These are phyloP conservation scores for Aurelia aurita DNA, from an alignment of 30 jellyfish, hydroid and myxozoan genomes.

Conservation along the genomic window DNA sequence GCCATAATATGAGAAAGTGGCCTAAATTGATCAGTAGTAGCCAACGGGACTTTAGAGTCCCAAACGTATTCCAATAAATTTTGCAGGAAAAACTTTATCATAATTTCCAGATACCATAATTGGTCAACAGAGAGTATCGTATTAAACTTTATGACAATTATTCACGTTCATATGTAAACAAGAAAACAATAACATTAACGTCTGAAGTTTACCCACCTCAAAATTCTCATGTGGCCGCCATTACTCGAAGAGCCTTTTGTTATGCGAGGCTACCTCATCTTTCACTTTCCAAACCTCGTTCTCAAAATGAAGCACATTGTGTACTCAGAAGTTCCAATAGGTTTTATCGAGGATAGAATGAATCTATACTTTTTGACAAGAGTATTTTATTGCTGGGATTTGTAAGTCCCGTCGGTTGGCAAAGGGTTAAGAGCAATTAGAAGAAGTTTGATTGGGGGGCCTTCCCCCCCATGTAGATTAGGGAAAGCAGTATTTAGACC, in stretches of 20 bases:
- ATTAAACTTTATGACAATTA: too few species aligned
- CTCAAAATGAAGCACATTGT: not conserved
- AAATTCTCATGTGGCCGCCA: not conserved
- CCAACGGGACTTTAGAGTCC: slow-evolving; percentile 7
- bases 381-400: not conserved
- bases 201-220: too few species aligned
- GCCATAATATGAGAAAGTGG: not conserved
- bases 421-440: not conserved
- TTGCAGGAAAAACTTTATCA: too few species aligned
- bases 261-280: not conserved
- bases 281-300: not conserved
- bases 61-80: not conserved
- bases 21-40: not conserved
- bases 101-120: too few species aligned
- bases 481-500: too few species aligned
- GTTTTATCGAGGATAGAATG: not conserved
- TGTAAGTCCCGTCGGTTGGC: not conserved
- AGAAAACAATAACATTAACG: too few species aligned
- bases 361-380: not conserved
- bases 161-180: too few species aligned
- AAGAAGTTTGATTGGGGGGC: too few species aligned
- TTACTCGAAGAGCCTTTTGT: not conserved
- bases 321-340: not conserved
- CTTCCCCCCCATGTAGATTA: too few species aligned
- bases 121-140: too few species aligned